A percentile compares a stretch with the other conserved stretches of the same genome.
Conservation (phyloP, 1,140 invertebrate genomes). For the Argopecten irradians region DNA sequence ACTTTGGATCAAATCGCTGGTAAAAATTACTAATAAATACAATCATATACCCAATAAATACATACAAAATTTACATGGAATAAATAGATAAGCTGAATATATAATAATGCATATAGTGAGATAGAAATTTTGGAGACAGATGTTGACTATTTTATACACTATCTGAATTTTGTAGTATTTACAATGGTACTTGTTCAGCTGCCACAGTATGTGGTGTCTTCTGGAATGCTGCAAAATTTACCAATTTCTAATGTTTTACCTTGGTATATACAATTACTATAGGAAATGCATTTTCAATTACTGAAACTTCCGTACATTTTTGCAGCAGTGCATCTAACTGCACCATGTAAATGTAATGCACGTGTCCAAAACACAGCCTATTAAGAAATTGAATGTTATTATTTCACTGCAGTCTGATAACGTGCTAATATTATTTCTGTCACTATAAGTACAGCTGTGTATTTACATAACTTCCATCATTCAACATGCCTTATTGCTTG, state of each 20-base stretch:
- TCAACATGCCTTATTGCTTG: too few species aligned
- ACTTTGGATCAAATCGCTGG: background rate
- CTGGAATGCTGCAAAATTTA: background rate
- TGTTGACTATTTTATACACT: background rate
- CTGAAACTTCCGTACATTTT: background rate
- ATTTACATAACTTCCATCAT: too few species aligned
- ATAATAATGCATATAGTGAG: background rate
- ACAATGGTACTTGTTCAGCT: background rate
- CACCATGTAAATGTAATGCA: background rate
- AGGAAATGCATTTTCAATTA: slow-evolving; percentile 12
- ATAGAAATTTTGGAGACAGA: background rate
- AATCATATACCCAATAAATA: background rate
- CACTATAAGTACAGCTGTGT: background rate
- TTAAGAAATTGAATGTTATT: background rate
- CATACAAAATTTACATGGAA: background rate
- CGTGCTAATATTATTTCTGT: background rate
- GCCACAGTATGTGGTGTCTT: slow-evolving; percentile 1
- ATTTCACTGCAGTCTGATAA: background rate
- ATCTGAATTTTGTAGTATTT: background rate
- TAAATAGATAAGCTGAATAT: background rate
- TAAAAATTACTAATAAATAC: background rate
- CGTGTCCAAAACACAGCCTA: background rate
- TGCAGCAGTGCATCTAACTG: background rate
- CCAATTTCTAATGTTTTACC: background rate
- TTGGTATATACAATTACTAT: slow-evolving; percentile 1